Evolutionary conservation across 2,797 vertebrate species (phyloP).

Genomic region (Lates japonicus): DNA sequence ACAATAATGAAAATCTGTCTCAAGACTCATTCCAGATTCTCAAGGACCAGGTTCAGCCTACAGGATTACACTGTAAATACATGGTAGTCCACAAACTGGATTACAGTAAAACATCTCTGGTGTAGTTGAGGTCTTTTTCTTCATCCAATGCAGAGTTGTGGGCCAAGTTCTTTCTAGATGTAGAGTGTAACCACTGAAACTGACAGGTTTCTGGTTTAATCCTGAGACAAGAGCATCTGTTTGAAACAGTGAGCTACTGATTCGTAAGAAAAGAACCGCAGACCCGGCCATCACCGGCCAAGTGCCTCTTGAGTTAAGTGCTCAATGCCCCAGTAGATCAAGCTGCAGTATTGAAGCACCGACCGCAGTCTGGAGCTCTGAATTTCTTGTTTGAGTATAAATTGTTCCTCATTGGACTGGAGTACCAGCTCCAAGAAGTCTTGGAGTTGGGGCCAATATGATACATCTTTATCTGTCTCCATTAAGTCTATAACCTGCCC

Average conservation of each 20-base stretch:
- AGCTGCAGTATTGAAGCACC: conserved; percentile 27
- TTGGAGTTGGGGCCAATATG: conserved; percentile 57
- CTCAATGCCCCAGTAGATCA: conserved; percentile 4
- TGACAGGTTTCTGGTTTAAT: conserved; percentile 47
- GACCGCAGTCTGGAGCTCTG: conserved; percentile 25
- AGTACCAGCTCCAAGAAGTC: conserved; percentile 34
- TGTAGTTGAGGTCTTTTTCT: conserved; percentile 19
- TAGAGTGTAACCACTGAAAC: conserved; percentile 42
- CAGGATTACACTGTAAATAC: conserved; percentile 43
- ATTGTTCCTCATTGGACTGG: conserved; percentile 46
- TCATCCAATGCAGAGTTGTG: not conserved
- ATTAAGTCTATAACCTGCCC: conserved; percentile 51
- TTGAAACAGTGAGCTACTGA: conserved; percentile 41
- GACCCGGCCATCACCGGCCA: conserved; percentile 34
- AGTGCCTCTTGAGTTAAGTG: conserved; percentile 59
- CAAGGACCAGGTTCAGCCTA: conserved; percentile 18
- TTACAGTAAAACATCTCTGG: conserved; percentile 38
- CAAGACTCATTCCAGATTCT: conserved; percentile 31
- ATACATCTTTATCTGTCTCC: conserved; percentile 75
- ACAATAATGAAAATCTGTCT: conserved; percentile 31
- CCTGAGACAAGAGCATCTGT: conserved; percentile 30
- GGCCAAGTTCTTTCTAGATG: conserved; percentile 24
- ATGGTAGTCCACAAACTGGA: conserved; percentile 41
- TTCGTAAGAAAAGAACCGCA: conserved; percentile 45
- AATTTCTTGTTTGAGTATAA: conserved; percentile 19